Evolutionary conservation across 2,797 vertebrate genomes (phyloP).

Genomic region (Poecilia picta): DNA sequence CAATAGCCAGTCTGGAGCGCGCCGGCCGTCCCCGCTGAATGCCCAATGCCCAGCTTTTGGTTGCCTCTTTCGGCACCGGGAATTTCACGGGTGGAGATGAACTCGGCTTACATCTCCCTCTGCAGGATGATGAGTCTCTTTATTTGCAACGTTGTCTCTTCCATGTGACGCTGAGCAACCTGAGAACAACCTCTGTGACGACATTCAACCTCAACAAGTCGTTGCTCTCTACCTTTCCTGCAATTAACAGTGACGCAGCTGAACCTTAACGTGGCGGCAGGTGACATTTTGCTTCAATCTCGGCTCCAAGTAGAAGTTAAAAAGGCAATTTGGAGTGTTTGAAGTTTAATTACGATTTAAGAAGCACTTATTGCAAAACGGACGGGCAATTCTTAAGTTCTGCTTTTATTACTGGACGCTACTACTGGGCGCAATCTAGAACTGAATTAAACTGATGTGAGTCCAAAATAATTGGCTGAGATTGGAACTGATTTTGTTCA

Average conservation of each 20-base stretch:
- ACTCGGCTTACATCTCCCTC: conserved; percentile 9
- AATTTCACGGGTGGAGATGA: conserved; percentile 18
- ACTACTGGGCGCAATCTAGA: neutral
- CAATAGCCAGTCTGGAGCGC: conserved; percentile 51
- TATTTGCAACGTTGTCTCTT: conserved; percentile 5
- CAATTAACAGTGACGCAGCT: neutral
- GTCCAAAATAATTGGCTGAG: neutral
- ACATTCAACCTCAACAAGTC: neutral
- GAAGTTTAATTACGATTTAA: neutral
- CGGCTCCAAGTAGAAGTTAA: neutral
- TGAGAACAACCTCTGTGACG: neutral
- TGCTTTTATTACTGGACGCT: neutral
- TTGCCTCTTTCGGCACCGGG: conserved; percentile 13
- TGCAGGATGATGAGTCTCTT: conserved; percentile 1
- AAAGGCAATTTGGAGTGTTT: neutral
- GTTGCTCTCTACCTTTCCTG: neutral
- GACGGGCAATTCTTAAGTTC: neutral
- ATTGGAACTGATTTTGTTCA: neutral
- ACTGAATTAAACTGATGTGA: neutral
- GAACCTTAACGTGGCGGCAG: conserved; percentile 11
- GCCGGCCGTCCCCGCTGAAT: conserved; percentile 25
- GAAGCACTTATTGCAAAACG: neutral
- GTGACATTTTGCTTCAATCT: neutral
- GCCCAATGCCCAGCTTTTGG: conserved; percentile 24
- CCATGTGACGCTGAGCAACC: neutral